Percentiles rank a stretch among this genome's conserved stretches.
Evolutionary conservation across 2,888 invertebrate species (phyloP).

Genomic region (Orthonychiurus folsomi): DNA sequence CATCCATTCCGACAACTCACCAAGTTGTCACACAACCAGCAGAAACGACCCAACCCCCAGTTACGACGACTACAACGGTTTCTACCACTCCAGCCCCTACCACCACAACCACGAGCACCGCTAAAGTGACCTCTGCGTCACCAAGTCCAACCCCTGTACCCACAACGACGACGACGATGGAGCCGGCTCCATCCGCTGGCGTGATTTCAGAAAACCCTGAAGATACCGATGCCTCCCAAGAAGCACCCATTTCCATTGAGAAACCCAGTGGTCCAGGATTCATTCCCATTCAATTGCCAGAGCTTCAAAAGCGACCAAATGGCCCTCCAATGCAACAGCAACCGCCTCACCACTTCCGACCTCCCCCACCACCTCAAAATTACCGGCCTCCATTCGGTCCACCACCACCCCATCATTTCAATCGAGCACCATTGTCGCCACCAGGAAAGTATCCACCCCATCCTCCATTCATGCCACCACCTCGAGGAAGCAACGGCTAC

Average conservation of each 20-base stretch:
- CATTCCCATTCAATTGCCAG: constrained; percentile 18
- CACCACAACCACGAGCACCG: no score
- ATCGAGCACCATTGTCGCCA: constrained; percentile 6
- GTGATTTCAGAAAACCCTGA: not conserved
- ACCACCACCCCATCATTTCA: constrained; percentile 21
- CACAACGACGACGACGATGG: not conserved
- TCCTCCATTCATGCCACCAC: constrained; percentile 20
- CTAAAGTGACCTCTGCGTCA: no score
- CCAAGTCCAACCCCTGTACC: constrained; percentile 13
- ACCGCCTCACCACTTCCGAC: constrained; percentile 15
- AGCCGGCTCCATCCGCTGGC: no score
- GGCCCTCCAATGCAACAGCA: not conserved
- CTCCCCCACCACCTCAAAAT: constrained; percentile 9
- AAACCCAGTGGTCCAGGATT: constrained; percentile 20
- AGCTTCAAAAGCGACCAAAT: not conserved
- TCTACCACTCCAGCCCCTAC: constrained; percentile 13
- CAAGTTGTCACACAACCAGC: constrained; percentile 10
- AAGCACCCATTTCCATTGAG: constrained; percentile 14
- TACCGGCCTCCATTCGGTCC: constrained; percentile 14
- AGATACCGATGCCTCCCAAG: not conserved
- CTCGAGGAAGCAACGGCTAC: constrained; percentile 18
- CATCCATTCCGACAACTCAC: not conserved
- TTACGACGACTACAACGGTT: constrained; percentile 14
- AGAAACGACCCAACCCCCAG: constrained; percentile 8
- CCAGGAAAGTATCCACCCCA: constrained; percentile 9